Percentiles rank a stretch among this genome's conserved stretches.
Conservation (phyloP, 1,140 invertebrate species). For the Mercenaria mercenaria region DNA sequence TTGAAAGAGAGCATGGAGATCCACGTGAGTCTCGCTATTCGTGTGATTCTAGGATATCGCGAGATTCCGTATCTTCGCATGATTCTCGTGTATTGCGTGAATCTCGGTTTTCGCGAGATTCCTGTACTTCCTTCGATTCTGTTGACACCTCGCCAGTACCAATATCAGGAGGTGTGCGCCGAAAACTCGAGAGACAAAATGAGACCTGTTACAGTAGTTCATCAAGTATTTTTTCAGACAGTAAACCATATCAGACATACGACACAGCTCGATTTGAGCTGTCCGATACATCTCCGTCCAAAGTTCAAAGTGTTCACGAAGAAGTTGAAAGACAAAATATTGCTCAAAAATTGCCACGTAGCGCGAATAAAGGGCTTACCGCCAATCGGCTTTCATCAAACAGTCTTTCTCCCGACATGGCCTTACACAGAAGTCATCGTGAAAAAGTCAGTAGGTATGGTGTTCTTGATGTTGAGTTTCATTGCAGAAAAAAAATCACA, state of each 20-base stretch:
- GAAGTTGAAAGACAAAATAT: not conserved
- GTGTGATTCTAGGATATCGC: not conserved
- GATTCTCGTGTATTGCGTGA: not conserved
- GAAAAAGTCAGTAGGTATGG: conserved; percentile 9
- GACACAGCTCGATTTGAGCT: not conserved
- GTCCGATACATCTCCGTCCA: not conserved
- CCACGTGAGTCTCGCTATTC: not conserved
- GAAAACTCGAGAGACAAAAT: conserved; percentile 14
- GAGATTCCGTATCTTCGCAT: conserved; percentile 6
- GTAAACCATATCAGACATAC: not conserved
- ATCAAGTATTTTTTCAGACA: conserved; percentile 49
- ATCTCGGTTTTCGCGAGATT: conserved; percentile 10
- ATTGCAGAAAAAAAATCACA: too few species aligned
- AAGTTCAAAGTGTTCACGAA: not conserved
- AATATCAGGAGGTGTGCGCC: not conserved
- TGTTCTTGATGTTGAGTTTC: too few species aligned
- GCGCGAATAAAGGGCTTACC: conserved; percentile 14
- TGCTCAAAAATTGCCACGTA: conserved; percentile 6
- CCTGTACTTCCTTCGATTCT: conserved; percentile 10
- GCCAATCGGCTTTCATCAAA: conserved; percentile 22
- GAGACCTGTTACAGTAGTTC: conserved; percentile 49
- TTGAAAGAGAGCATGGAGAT: not conserved
- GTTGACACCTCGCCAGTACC: not conserved
- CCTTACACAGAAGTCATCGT: conserved; percentile 39
- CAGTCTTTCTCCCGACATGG: conserved; percentile 63